These are phyloP conservation scores for Erithacus rubecula DNA, from an alignment of 2,797 vertebrate species.

Conservation along the genomic window DNA sequence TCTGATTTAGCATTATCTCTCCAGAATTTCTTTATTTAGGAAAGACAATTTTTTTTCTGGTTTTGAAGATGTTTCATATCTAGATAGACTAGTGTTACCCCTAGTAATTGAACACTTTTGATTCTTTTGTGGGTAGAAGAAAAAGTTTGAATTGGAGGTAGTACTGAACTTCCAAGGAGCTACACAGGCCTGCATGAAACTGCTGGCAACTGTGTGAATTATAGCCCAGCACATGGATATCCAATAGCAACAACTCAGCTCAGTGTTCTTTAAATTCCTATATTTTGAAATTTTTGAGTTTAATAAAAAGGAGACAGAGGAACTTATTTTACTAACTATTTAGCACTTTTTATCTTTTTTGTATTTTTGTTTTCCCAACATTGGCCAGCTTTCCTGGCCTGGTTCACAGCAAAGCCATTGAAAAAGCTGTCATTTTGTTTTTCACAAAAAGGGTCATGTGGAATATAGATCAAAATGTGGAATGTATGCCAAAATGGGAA, in stretches of 20 bases:
- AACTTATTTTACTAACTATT: too few species aligned
- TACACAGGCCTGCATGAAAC: neutral
- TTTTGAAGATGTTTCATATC: neutral
- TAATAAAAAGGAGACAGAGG: too few species aligned
- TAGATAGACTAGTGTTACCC: neutral
- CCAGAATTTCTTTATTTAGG: neutral
- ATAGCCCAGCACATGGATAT: neutral
- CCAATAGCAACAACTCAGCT: neutral
- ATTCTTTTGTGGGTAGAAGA: neutral
- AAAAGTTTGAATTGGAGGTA: neutral
- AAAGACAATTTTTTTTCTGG: neutral
- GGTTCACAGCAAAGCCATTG: neutral
- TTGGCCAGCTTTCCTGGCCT: too few species aligned
- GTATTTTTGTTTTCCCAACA: too few species aligned
- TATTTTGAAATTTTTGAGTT: too few species aligned
- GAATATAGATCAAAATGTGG: neutral
- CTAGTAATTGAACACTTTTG: neutral
- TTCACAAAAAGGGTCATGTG: neutral
- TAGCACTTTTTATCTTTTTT: too few species aligned
- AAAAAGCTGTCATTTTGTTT: neutral
- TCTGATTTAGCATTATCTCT: neutral
- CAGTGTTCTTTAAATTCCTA: neutral
- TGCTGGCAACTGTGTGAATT: neutral
- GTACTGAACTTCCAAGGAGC: neutral
- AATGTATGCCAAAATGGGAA: neutral